These are phyloP conservation scores for Amniataba percoides DNA, from an alignment of 2,797 vertebrate species.

Conservation along the genomic window DNA sequence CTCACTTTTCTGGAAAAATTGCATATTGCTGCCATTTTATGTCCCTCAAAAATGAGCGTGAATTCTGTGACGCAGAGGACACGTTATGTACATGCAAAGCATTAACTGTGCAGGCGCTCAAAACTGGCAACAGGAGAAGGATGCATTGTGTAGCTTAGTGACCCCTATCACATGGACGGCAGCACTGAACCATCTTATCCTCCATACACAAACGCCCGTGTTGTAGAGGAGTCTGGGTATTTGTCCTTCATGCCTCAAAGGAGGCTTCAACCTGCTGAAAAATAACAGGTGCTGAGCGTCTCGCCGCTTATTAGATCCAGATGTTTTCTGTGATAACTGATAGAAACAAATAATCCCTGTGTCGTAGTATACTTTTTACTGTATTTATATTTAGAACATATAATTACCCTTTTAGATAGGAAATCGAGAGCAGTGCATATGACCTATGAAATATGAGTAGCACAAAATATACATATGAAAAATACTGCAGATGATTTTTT, in stretches of 20 bases:
- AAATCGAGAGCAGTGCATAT: conserved; percentile 12
- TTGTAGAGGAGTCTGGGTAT: conserved; percentile 54
- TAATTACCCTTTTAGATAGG: conserved; percentile 18
- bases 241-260: conserved; percentile 83
- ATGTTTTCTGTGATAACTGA: conserved; percentile 76
- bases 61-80: conserved; percentile 29
- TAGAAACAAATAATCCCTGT: conserved; percentile 58
- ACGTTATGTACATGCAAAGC: conserved; percentile 17
- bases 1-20: conserved; percentile 12
- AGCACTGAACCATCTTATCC: conserved; percentile 61
- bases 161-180: conserved; percentile 68
- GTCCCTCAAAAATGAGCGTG: neutral
- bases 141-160: conserved; percentile 48
- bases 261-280: conserved; percentile 75
- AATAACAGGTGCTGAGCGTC: conserved; percentile 77
- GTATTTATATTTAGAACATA: conserved; percentile 28
- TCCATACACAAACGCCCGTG: conserved; percentile 53
- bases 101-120: conserved; percentile 26
- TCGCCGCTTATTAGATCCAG: conserved; percentile 77
- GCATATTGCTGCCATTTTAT: conserved; percentile 44
- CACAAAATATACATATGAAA: conserved; percentile 3
- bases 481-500: conserved; percentile 27
- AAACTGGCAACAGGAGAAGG: conserved; percentile 52
- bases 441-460: conserved; percentile 25
- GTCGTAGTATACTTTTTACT: conserved; percentile 33